phyloP scores from a whole-genome alignment of 2,888 invertebrate genomes.

The Pandemis cinnamomeana region DNA sequence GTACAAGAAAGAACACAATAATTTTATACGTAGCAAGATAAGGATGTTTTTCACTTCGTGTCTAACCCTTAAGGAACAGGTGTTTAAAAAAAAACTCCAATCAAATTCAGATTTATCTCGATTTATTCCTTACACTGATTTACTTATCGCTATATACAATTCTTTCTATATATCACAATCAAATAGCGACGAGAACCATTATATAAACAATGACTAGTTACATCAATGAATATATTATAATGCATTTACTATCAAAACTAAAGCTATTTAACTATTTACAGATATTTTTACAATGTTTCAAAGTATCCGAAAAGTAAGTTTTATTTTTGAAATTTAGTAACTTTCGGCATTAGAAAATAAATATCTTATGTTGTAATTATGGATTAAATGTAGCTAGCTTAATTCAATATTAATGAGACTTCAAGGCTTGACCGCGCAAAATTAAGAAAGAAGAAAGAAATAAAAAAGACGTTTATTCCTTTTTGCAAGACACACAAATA shows the following conservation, averaged over 20 bases:
- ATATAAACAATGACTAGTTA: slow-evolving; percentile 64
- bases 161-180: slow-evolving; percentile 74
- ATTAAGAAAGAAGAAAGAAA: background rate
- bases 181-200: slow-evolving; percentile 73
- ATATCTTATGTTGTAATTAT: background rate
- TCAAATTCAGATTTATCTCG: slow-evolving; percentile 55
- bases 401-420: background rate
- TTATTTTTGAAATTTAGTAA: background rate
- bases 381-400: background rate
- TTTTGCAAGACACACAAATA: too few species aligned
- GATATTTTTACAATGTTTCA: slow-evolving; percentile 2
- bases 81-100: slow-evolving; percentile 34
- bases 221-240: slow-evolving; percentile 61
- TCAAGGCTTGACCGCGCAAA: background rate
- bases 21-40: too few species aligned
- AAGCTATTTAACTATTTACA: slow-evolving; percentile 43
- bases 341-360: background rate
- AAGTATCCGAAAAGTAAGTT: background rate
- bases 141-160: slow-evolving; percentile 72
- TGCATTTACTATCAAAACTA: slow-evolving; percentile 49
- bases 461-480: too few species aligned
- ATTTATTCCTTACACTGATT: slow-evolving; percentile 73
- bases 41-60: too few species aligned
- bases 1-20: too few species aligned
- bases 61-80: background rate